Conservation (phyloP, 2,113 vertebrate genomes). For the Zingel zingel region DNA sequence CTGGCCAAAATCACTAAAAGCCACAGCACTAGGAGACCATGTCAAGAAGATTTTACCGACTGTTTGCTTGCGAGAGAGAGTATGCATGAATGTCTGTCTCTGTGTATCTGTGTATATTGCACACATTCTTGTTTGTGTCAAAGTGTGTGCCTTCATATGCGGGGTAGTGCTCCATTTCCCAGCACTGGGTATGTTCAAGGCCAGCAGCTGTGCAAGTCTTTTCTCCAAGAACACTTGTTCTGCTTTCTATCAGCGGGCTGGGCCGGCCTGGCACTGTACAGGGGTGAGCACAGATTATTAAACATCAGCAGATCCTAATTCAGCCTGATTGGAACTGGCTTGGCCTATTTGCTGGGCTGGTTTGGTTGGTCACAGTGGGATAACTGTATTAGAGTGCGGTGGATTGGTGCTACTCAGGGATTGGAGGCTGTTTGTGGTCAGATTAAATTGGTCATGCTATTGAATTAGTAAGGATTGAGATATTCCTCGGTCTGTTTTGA, state of each 20-base stretch:
- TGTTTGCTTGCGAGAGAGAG: conserved; percentile 22
- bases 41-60: conserved; percentile 22
- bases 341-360: conserved; percentile 47
- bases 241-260: conserved; percentile 74
- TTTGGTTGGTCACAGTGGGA: conserved; percentile 65
- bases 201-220: conserved; percentile 73
- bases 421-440: conserved; percentile 57
- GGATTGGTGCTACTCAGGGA: conserved; percentile 39
- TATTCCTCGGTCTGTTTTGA: conserved; percentile 42
- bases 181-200: conserved; percentile 69
- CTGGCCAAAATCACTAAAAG: conserved; percentile 17
- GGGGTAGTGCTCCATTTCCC: conserved; percentile 50
- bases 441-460: conserved; percentile 63
- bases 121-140: conserved; percentile 20
- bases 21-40: conserved; percentile 18
- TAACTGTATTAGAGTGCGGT: conserved; percentile 60
- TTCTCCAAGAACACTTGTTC: conserved; percentile 71
- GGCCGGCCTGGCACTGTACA: conserved; percentile 35
- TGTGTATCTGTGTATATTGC: conserved; percentile 5
- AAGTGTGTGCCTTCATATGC: conserved; percentile 33
- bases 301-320: conserved; percentile 70
- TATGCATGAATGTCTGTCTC: conserved; percentile 20
- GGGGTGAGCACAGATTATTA: conserved; percentile 68
- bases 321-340: conserved; percentile 65
- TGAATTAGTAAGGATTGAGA: conserved; percentile 59